These are phyloP conservation scores for Plectrocnemia conspersa DNA, from an alignment of 1,140 invertebrate species.

Conservation along the genomic window DNA sequence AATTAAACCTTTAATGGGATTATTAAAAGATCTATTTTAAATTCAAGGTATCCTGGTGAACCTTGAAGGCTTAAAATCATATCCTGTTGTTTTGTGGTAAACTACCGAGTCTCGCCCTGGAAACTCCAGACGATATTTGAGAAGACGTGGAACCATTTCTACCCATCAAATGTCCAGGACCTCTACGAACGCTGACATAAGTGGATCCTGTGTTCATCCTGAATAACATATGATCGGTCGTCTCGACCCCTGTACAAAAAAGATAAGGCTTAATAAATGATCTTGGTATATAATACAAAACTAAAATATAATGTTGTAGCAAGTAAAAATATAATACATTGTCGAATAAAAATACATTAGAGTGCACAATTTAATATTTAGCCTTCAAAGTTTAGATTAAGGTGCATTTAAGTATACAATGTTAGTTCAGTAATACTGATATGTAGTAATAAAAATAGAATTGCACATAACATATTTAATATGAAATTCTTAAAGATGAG, in stretches of 20 bases:
- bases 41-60: background rate
- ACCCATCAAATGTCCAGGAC: background rate
- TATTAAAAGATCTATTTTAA: too few species aligned
- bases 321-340: too few species aligned
- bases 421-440: too few species aligned
- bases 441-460: too few species aligned
- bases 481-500: too few species aligned
- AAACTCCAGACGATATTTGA: background rate
- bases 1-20: too few species aligned
- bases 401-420: too few species aligned
- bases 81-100: constrained; percentile 16
- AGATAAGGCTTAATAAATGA: background rate
- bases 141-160: background rate
- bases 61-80: constrained; percentile 32
- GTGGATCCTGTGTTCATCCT: constrained; percentile 27
- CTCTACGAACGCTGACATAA: constrained; percentile 23
- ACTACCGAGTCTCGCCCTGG: background rate
- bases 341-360: too few species aligned
- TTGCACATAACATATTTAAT: too few species aligned
- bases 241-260: constrained; percentile 24
- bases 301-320: too few species aligned
- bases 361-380: too few species aligned
- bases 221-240: constrained; percentile 25
- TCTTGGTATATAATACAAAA: background rate
- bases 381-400: too few species aligned